Evolutionary conservation across 2,888 invertebrate species (phyloP), one percentile per base, ranked within the genome.

Genomic region (Plebejus argus): DNA sequence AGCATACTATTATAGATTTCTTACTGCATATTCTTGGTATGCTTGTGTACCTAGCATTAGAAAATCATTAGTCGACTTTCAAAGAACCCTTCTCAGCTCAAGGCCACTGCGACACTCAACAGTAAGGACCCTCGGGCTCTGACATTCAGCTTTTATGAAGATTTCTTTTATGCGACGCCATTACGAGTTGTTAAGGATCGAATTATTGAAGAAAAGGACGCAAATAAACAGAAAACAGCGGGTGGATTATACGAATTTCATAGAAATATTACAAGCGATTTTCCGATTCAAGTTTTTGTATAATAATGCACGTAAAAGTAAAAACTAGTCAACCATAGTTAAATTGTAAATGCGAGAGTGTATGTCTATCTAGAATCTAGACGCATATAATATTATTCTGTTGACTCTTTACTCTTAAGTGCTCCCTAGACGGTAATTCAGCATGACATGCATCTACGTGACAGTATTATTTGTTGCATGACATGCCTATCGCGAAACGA

Each of bases 101-200:
- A 77, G 77, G 77, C 71, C 77, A 71, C 35, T 39, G 77, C 49
- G 76, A 56, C 33, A 77, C 70, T 77, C 71, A 56, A 20, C n/a
- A n/a, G 74, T 74, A 74, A 74, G 74, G 72, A 71, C 77, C 56
- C 77, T 77, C 56, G 23, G 23, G 49, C 28, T 49, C 23, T 49
- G 74, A 74, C 49, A 74, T 28, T 49, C 74, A 28, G 74, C 74
- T 53, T 49, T 74, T 74, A 49, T 74, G 53, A 74, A 74, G 49
- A 49, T 74, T 74, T 74, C 74, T 74, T 74, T 74, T 74, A 49
- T 74, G 28, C 39, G 72, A 72, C 49, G 35, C 49, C 53, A 74
- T 74, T 74, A 74, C 49, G 53, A 45, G 53, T 23, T 49, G 74
- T 49, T 28, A 74, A 45, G 72, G 72, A 72, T 72, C 12, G 23